phyloP scores from a whole-genome alignment of 2,113 vertebrate genomes.

The Hippocampus abdominalis region DNA sequence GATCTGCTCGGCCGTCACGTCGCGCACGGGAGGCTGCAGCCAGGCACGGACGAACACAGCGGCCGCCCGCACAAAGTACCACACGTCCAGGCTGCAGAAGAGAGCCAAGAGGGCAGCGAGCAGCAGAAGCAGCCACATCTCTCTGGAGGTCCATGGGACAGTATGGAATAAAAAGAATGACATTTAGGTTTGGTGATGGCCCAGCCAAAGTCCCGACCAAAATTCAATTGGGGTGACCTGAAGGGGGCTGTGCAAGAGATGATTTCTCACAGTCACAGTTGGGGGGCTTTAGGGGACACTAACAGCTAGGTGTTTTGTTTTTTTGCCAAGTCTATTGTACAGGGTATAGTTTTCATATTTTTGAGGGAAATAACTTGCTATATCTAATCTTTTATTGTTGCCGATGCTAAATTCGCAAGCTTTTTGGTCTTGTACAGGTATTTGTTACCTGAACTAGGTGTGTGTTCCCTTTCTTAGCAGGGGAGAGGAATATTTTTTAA shows the following conservation, averaged over 20 bases:
- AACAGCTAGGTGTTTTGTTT: no score
- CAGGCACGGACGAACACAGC: slow-evolving; percentile 65
- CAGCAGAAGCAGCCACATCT: slow-evolving; percentile 56
- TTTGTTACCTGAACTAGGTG: no score
- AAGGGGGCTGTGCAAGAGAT: background rate
- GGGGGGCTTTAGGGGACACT: no score
- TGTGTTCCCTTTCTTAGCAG: no score
- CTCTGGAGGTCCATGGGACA: slow-evolving; percentile 1
- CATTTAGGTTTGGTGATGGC: background rate
- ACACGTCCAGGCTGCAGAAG: slow-evolving; percentile 77
- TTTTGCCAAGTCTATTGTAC: no score
- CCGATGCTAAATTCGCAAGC: no score
- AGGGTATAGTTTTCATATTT: no score
- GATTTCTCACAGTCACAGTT: no score
- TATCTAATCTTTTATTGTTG: no score
- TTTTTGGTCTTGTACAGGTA: no score
- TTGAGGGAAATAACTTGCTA: no score
- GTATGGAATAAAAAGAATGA: background rate
- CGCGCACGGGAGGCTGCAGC: slow-evolving; percentile 74
- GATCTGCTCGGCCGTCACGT: slow-evolving; percentile 78
- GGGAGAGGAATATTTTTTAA: no score
- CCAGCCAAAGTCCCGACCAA: background rate
- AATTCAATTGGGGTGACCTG: background rate
- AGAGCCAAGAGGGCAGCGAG: slow-evolving; percentile 63
- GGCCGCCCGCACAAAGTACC: slow-evolving; percentile 70